Percentiles rank a stretch among this genome's conserved stretches.
Conservation (phyloP, 2,888 invertebrate species). For the Amphimallon solstitiale region DNA sequence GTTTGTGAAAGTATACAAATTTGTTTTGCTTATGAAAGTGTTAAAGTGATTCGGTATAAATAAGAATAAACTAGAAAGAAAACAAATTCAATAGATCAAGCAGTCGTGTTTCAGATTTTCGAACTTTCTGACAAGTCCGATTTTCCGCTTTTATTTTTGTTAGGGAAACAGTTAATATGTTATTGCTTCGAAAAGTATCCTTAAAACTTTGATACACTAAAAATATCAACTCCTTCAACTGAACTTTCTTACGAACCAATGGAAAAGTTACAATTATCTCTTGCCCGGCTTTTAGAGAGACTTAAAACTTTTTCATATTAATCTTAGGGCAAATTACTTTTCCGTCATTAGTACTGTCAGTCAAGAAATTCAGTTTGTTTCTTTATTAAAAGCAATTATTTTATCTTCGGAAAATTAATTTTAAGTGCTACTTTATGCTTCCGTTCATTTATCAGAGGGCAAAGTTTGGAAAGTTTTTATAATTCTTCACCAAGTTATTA, state of each 20-base stretch:
- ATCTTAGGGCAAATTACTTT: slow-evolving; percentile 54
- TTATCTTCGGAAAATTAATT: slow-evolving; percentile 46
- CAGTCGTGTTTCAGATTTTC: slow-evolving; percentile 20
- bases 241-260: slow-evolving; percentile 14
- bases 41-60: slow-evolving; percentile 24
- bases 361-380: slow-evolving; percentile 42
- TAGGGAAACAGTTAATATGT: slow-evolving; percentile 34
- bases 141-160: slow-evolving; percentile 26
- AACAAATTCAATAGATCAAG: slow-evolving; percentile 32
- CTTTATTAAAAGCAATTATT: slow-evolving; percentile 53
- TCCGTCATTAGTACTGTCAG: slow-evolving; percentile 52
- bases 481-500: background rate
- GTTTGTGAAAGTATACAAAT: slow-evolving; percentile 15
- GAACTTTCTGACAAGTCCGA: slow-evolving; percentile 29
- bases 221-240: slow-evolving; percentile 32
- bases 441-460: background rate
- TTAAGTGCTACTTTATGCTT: slow-evolving; percentile 12
- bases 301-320: slow-evolving; percentile 53
- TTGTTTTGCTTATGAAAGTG: slow-evolving; percentile 26
- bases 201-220: slow-evolving; percentile 37
- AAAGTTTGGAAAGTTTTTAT: slow-evolving; percentile 7
- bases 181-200: slow-evolving; percentile 36
- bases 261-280: slow-evolving; percentile 33
- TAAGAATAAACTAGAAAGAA: slow-evolving; percentile 22
- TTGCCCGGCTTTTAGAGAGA: slow-evolving; percentile 4